Evolutionary conservation across 2,797 vertebrate species (phyloP), one percentile per base, ranked within the genome.

Genomic region (Euphonia xanthogaster): DNA sequence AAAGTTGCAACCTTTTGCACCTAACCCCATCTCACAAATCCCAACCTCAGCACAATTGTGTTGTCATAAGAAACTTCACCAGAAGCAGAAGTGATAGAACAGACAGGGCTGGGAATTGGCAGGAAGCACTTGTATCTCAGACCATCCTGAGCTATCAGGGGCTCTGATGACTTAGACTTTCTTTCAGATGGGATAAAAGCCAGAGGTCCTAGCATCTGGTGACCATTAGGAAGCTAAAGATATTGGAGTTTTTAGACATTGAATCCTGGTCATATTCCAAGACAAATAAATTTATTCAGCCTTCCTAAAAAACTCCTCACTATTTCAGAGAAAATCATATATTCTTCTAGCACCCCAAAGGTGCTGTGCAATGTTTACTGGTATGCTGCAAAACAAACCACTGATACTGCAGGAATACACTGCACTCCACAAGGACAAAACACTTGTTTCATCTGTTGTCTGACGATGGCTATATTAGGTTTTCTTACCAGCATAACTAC

Each of bases 1-100:
- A 96, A 95, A 95, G 72, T 30, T 86, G 68, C 73, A 97, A 94
- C 91, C 94, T 95, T 92, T 92, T 93, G 85, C 92, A 93, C 66
- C 81, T 94, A 88, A 81, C 39, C 42, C 53, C 3, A 4, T 70
- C 51, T 66, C 63, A 87, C 94, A 95, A 96, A 75, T 81, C 61
- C 65, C 68, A 17, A 20, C 10, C 89, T 96, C 89, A 97, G 94
- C 92, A 95, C 79, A 91, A 83, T 37, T 12, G 0, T 80, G 87
- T 91, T 96, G 75, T 87, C 47, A 45, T 42, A 96, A 94, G 93
- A 78, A 93, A 66, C 73, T 75, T 74, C 81, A 89, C 54, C 70
- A 91, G 87, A 65, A 91, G 83, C 2, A 0, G 5, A 67, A 86
- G 39, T 61, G 81, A 87, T 42, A 88, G 76, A 92, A 74, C 61